Conservation (phyloP, 2,797 vertebrate species). For the Eulemur coronatus region DNA sequence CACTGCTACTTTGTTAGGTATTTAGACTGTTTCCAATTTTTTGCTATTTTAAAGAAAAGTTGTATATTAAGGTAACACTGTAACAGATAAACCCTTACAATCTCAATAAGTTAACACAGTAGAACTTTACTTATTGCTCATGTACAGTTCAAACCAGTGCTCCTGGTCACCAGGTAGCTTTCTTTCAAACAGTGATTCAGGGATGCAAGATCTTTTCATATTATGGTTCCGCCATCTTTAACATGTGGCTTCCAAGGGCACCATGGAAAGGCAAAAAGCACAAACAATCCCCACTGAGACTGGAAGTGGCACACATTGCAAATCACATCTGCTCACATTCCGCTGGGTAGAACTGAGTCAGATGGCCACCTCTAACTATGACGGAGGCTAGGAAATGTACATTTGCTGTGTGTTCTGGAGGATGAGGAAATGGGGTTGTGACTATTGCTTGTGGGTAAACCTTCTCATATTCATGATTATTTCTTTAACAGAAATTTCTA, state of each 20-base stretch:
- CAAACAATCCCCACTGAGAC: background rate
- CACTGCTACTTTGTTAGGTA: background rate
- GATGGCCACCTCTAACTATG: background rate
- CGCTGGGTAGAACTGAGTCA: background rate
- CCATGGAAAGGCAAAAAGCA: background rate
- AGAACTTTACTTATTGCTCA: background rate
- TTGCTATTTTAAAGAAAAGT: background rate
- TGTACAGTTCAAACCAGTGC: background rate
- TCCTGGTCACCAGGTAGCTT: background rate
- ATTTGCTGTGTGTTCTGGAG: background rate
- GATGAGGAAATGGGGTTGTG: background rate
- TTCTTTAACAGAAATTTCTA: constrained; percentile 23
- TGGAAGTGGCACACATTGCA: background rate
- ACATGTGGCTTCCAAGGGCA: background rate
- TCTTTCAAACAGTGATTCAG: background rate
- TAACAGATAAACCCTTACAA: background rate
- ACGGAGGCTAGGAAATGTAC: background rate
- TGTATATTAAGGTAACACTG: background rate
- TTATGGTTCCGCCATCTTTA: background rate
- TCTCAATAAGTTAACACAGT: background rate
- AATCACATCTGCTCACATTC: background rate
- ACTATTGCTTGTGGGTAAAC: background rate
- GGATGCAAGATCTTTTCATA: background rate
- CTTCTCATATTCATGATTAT: background rate
- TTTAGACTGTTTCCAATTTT: background rate